Evolutionary conservation across 1,140 invertebrate genomes (phyloP).

Genomic region (Anastrepha obliqua): DNA sequence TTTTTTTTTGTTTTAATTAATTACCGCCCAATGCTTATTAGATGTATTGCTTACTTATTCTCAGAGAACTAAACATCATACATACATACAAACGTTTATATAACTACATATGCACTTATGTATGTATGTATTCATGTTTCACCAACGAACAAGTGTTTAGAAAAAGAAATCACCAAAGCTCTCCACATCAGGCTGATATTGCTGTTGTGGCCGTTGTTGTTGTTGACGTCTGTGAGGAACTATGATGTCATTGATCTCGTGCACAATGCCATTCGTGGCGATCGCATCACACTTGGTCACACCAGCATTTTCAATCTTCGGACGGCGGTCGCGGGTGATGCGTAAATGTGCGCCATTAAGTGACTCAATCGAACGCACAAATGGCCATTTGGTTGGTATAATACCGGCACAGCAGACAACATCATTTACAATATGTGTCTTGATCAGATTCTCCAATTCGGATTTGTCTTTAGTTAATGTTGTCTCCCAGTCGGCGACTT

Average conservation of each 20-base stretch:
- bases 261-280: conserved; percentile 79
- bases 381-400: conserved; percentile 76
- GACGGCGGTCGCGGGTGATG: conserved; percentile 75
- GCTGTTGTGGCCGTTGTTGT: conserved; percentile 62
- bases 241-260: conserved; percentile 77
- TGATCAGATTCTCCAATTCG: conserved; percentile 67
- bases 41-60: not conserved
- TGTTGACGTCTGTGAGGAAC: conserved; percentile 58
- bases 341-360: conserved; percentile 74
- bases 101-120: not conserved
- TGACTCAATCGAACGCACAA: conserved; percentile 76
- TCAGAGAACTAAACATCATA: not conserved
- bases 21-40: not conserved
- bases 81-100: not conserved
- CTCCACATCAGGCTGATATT: conserved; percentile 1
- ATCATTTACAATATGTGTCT: conserved; percentile 74
- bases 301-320: conserved; percentile 77
- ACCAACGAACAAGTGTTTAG: conserved; percentile 19
- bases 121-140: not conserved
- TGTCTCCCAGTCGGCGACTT: conserved; percentile 70
- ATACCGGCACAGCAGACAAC: conserved; percentile 79
- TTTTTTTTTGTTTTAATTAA: not conserved
- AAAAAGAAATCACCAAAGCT: conserved; percentile 72
- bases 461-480: conserved; percentile 59
- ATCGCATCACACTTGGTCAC: conserved; percentile 78